These are phyloP conservation scores for Acleris cristana DNA, from an alignment of 2,888 invertebrate genomes.

Conservation along the genomic window DNA sequence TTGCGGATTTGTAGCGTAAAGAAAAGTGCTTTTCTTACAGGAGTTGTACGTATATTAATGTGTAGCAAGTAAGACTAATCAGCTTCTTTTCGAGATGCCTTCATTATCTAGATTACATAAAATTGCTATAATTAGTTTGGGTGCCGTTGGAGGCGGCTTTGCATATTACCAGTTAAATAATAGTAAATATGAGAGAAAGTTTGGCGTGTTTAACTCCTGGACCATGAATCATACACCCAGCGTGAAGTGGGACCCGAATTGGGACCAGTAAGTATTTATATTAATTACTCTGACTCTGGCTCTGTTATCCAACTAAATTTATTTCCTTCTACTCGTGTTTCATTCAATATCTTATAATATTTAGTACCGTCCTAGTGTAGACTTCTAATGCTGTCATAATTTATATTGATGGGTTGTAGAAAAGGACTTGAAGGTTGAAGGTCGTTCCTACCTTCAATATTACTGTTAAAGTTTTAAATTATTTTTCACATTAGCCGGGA, in stretches of 20 bases:
- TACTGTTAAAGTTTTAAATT: neutral
- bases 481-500: slow-evolving; percentile 84
- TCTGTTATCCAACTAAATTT: slow-evolving; percentile 3
- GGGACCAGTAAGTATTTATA: slow-evolving; percentile 89
- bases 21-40: slow-evolving; percentile 15
- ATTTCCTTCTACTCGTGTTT: too few relatives aligned
- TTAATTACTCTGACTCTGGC: slow-evolving; percentile 10
- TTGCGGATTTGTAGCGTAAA: slow-evolving; percentile 7
- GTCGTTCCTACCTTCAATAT: too few relatives aligned
- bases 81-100: slow-evolving; percentile 67
- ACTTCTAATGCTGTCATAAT: too few relatives aligned
- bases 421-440: too few relatives aligned
- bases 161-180: slow-evolving; percentile 84
- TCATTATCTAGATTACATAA: slow-evolving; percentile 84
- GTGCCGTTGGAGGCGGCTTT: slow-evolving; percentile 86
- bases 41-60: slow-evolving; percentile 12
- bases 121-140: slow-evolving; percentile 83
- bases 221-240: slow-evolving; percentile 86
- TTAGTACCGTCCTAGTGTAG: too few relatives aligned
- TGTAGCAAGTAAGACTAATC: slow-evolving; percentile 14
- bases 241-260: slow-evolving; percentile 93
- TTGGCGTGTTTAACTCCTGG: slow-evolving; percentile 86
- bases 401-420: too few relatives aligned
- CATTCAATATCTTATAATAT: too few relatives aligned
- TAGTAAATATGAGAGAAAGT: slow-evolving; percentile 68